These are phyloP conservation scores for Melinopterus prodromus DNA, from an alignment of 2,888 invertebrate genomes.

Conservation along the genomic window DNA sequence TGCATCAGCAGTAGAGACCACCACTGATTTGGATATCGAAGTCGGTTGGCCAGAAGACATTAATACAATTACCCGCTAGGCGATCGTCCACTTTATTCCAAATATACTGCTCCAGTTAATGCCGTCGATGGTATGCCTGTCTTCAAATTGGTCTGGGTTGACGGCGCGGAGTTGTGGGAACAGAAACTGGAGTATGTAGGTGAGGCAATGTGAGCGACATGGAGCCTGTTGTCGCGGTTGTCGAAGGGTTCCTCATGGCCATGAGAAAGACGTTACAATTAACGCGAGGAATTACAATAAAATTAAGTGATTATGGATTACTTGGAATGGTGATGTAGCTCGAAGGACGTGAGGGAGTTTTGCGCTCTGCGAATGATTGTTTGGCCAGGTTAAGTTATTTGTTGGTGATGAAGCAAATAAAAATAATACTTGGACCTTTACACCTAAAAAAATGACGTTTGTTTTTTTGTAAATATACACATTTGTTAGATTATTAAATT, in stretches of 20 bases:
- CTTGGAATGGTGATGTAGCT: not conserved
- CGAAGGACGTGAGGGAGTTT: no score
- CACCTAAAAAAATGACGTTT: no score
- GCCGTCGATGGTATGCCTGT: not conserved
- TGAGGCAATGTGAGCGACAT: not conserved
- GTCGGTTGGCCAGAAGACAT: not conserved
- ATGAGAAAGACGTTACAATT: slow-evolving; percentile 4
- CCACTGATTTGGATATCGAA: not conserved
- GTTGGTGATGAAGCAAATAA: no score
- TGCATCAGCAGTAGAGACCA: not conserved
- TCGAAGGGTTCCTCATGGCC: not conserved
- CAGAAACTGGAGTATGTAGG: not conserved
- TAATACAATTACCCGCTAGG: not conserved
- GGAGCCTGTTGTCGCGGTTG: not conserved
- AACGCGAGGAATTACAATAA: not conserved
- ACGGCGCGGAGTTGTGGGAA: not conserved
- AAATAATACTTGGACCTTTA: no score
- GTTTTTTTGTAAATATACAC: no score
- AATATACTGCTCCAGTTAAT: slow-evolving; percentile 4
- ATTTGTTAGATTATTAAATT: no score
- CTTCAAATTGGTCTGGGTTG: not conserved
- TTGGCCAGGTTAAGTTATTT: no score
- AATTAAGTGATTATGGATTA: not conserved
- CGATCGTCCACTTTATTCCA: slow-evolving; percentile 4
- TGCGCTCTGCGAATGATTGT: no score